Conservation (phyloP, 2,797 vertebrate genomes). For the Darevskia mixta region DNA sequence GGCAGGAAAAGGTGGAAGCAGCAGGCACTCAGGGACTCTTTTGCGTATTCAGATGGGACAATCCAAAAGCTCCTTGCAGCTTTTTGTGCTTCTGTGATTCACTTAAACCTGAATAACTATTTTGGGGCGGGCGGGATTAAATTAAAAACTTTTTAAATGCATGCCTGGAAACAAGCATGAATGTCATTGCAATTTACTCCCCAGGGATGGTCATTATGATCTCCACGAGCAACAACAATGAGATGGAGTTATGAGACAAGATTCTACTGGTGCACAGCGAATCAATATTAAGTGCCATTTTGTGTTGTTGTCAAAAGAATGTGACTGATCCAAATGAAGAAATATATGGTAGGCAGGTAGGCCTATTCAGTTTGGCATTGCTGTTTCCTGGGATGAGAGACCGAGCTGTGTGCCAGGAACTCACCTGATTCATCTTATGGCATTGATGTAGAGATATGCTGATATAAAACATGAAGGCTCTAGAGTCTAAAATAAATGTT, state of each 20-base stretch:
- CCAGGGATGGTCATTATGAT: not conserved
- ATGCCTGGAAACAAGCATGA: not conserved
- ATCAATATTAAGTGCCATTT: not conserved
- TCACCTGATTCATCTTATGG: no score
- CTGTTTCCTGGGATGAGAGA: not conserved
- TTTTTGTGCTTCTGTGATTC: no score
- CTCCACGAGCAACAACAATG: not conserved
- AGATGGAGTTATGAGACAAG: slow-evolving; percentile 3
- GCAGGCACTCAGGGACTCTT: not conserved
- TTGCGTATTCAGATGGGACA: not conserved
- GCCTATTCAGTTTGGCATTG: not conserved
- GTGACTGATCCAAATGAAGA: not conserved
- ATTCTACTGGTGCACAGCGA: not conserved
- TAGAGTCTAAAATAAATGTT: no score
- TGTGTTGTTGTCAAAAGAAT: not conserved
- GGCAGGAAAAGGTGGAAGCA: not conserved
- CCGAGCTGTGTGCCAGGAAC: no score
- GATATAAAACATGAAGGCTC: no score
- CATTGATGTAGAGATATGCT: no score
- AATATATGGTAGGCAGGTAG: not conserved
- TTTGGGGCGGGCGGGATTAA: not conserved
- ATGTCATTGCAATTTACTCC: not conserved
- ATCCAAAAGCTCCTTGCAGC: no score
- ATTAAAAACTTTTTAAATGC: not conserved
- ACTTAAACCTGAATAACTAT: no score